Evolutionary conservation across 2,888 invertebrate species (phyloP).

Genomic region (Listrodromus nycthemerus): DNA sequence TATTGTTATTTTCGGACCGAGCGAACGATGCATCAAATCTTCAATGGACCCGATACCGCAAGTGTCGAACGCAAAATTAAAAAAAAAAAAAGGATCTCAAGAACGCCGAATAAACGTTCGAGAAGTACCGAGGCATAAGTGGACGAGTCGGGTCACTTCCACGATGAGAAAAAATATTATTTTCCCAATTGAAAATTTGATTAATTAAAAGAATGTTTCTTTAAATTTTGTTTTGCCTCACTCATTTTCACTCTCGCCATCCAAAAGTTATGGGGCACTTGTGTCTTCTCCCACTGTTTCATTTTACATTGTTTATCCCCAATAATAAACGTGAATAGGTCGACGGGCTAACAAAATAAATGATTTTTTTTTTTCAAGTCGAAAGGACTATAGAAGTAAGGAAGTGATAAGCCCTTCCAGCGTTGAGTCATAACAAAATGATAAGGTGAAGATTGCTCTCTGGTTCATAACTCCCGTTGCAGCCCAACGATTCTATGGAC

Average conservation of each 20-base stretch:
- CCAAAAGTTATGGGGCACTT: too few species aligned
- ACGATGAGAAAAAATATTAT: background rate
- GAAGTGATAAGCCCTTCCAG: background rate
- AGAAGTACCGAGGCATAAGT: background rate
- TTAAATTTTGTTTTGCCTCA: too few species aligned
- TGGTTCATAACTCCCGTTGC: background rate
- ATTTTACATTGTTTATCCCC: too few species aligned
- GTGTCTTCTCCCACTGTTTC: too few species aligned
- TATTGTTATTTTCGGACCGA: constrained; percentile 13
- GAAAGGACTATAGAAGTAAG: background rate
- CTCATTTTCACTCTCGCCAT: too few species aligned
- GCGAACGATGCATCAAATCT: constrained; percentile 4
- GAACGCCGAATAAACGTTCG: background rate
- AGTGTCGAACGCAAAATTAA: background rate
- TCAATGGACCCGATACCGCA: background rate
- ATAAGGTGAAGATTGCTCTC: background rate
- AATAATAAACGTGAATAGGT: background rate
- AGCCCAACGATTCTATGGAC: constrained; percentile 10
- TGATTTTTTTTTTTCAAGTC: background rate
- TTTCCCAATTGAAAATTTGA: too few species aligned
- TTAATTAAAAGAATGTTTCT: too few species aligned
- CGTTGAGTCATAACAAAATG: background rate
- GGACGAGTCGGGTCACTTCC: background rate
- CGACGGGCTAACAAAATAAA: background rate
- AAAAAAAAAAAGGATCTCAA: background rate